Evolutionary conservation across 1,140 invertebrate genomes (phyloP), one percentile per base, ranked within the genome.

Genomic region (Neodiprion fabricii): DNA sequence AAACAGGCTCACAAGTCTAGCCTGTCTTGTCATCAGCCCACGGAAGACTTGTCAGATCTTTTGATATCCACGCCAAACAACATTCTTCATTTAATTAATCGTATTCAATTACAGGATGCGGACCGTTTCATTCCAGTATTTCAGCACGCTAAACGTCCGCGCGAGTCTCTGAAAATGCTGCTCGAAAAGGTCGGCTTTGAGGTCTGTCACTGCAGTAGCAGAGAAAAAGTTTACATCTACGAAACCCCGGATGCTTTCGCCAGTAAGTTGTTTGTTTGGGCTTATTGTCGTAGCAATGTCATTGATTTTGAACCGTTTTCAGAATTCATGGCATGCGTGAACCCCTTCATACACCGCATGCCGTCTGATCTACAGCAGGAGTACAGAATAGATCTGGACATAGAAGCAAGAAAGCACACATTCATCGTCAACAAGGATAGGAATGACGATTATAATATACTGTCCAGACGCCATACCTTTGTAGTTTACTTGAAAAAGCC

Each of bases 271-370:
- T 40, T 40, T 40, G 28, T 0, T 40, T 40, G 28, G 5, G 0
- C 5, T 40, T 40, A 40, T 40, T 5, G 5, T 40, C 28, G 5
- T 40, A 40, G 28, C 28, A 4, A 40, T 40, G 1, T 3, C 1
- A 40, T 40, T 40, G 28, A 40, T 40, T 40, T 40, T 40, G 28
- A 2, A 40, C 70, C 72, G 65, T 48, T 89, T 86, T 67, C 81
- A 95, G 95, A 93, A 79, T 92, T 94, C 47, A 88, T 93, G 0
- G 88, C 88, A 74, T 94, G 95, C 0, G 91, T 96, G 7, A 95
- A 94, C 82, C 95, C 95, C 0, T 96, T 96, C 79, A 80, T 94
- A 65, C 85, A 90, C 3, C 85, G 91, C 40, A 92, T 96, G 74
- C 93, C 94, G 0, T 77, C 87, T 0, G 82, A 90, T 1, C 75